Base-by-base conservation (phyloP, 1,140 invertebrate genomes). In the Pantala flavescens region DNA sequence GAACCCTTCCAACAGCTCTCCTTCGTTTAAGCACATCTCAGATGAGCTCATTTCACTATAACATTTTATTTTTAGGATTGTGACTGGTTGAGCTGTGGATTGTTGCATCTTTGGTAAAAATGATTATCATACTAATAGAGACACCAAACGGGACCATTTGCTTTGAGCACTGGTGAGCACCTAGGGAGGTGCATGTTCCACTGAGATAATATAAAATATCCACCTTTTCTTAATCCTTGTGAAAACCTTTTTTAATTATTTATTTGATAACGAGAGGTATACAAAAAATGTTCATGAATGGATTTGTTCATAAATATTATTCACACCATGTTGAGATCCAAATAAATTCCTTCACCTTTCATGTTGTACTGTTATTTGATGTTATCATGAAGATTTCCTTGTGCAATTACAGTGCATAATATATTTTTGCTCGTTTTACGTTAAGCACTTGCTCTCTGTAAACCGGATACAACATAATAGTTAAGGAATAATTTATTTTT, bases 201-300 rank as follows among this genome's bases (percentile, higher is more conserved):
- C n/a, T 63, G 49, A 63, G 49, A 63, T 7, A 16, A 63, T 63
- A n/a, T 63, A 16, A 63, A 21, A 63, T 7, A 21, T 63, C 49
- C n/a, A 63, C 49, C 49, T 63, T 63, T 63, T 63, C n/a, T 63
- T 63, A 63, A 63, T 63, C 49, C 43, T 63, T 63, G 49, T 63
- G 49, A 63, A 63, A 63, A 63, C 16, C 12, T 63, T 63, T 63
- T 63, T 63, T 63, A 63, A 63, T 63, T 63, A 63, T 63, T 63
- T 63, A 63, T 63, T 63, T 63, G 49, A 63, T 19, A 63, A 63
- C 3, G n/a, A 63, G 49, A 63, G 49, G 49, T 12, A 16, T 7
- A 63, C n/a, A 63, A 63, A 63, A 63, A 21, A 63, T 63, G 49
- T 63, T 63, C 14, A 19, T 63, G 12, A 63, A 63, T 19, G 14